Evolutionary conservation across 2,888 invertebrate species (phyloP).

Genomic region (Phorcus lineatus): DNA sequence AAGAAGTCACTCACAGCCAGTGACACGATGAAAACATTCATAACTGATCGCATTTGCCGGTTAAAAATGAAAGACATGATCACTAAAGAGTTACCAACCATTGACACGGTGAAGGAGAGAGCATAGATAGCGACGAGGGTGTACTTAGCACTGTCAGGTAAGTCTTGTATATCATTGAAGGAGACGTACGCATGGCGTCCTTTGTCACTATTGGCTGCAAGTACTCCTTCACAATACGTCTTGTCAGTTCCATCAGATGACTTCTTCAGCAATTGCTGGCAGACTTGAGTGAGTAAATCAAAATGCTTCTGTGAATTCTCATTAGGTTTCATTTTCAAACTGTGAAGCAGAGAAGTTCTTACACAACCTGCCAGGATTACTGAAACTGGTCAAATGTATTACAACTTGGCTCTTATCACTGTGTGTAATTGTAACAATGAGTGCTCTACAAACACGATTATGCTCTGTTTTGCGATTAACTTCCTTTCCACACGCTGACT

Average conservation of each 20-base stretch:
- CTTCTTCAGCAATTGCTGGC: not conserved
- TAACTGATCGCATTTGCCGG: constrained; percentile 55
- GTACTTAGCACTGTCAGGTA: constrained; percentile 38
- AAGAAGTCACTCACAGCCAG: constrained; percentile 59
- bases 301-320: not conserved
- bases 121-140: constrained; percentile 41
- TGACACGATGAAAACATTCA: constrained; percentile 60
- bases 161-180: constrained; percentile 23
- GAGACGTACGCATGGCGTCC: not conserved
- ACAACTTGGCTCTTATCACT: too few species aligned
- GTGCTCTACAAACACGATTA: too few species aligned
- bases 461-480: too few species aligned
- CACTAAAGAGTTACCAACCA: constrained; percentile 55
- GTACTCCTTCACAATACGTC: constrained; percentile 14
- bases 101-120: constrained; percentile 45
- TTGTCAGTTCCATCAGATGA: not conserved
- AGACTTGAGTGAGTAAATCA: not conserved
- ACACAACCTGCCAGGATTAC: too few species aligned
- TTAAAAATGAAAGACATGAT: constrained; percentile 53
- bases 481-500: too few species aligned
- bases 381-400: too few species aligned
- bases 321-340: too few species aligned
- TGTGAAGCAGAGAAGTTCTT: too few species aligned
- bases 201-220: not conserved
- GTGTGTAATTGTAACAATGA: too few species aligned